Conservation (phyloP, 2,888 invertebrate species). For the Hofmannophila pseudospretella region DNA sequence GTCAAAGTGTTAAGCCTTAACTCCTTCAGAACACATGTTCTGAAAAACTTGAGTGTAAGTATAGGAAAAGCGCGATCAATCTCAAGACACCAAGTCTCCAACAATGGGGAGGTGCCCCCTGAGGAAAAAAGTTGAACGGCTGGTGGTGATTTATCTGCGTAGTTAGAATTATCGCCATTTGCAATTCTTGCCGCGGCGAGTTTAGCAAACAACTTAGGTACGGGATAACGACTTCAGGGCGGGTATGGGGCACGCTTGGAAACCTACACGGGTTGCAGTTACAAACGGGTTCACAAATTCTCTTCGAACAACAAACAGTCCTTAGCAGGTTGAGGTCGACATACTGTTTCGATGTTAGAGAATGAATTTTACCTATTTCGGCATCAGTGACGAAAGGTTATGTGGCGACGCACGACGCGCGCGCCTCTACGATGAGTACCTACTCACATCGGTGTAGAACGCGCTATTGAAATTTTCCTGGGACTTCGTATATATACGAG, state of each 20-base stretch:
- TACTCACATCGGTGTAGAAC: too few species aligned
- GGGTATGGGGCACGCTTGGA: slow-evolving; percentile 8
- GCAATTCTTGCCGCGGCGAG: slow-evolving; percentile 68
- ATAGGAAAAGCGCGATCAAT: slow-evolving; percentile 61
- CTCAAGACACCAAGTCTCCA: slow-evolving; percentile 39
- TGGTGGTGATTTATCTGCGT: slow-evolving; percentile 70
- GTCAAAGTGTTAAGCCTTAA: slow-evolving; percentile 29
- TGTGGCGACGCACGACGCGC: too few species aligned
- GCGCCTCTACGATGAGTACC: too few species aligned
- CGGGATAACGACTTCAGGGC: slow-evolving; percentile 54
- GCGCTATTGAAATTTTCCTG: too few species aligned
- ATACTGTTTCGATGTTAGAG: too few species aligned
- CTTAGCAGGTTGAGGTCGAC: too few species aligned
- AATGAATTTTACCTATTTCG: too few species aligned
- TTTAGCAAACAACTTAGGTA: slow-evolving; percentile 51
- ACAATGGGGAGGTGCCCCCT: slow-evolving; percentile 58
- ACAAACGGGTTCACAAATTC: too few species aligned
- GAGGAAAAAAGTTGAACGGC: slow-evolving; percentile 69
- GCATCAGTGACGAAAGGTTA: too few species aligned
- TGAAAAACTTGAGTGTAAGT: slow-evolving; percentile 46
- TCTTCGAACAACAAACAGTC: too few species aligned
- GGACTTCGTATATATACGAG: too few species aligned
- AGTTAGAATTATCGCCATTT: slow-evolving; percentile 77
- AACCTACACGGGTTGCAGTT: slow-evolving; percentile 2
- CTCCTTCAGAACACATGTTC: slow-evolving; percentile 53